Evolutionary conservation across 2,888 invertebrate genomes (phyloP).

Genomic region (Podabrus alpinus): DNA sequence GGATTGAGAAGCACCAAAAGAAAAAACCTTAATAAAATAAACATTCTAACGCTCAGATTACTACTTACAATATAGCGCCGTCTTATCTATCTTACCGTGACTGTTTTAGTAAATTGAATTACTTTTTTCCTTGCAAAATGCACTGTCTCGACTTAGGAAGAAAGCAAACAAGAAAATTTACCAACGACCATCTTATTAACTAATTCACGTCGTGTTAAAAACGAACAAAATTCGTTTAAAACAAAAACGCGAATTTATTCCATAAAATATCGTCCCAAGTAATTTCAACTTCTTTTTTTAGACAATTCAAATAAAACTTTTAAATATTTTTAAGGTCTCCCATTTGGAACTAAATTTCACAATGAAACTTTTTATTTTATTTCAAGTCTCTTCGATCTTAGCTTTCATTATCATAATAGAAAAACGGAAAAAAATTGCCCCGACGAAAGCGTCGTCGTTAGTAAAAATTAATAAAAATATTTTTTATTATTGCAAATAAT

Average conservation of each 20-base stretch:
- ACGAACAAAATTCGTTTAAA: not conserved
- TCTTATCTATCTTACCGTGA: constrained; percentile 27
- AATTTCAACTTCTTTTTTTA: not conserved
- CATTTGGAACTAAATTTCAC: not conserved
- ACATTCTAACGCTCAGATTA: constrained; percentile 30
- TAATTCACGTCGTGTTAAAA: not conserved
- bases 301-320: not conserved
- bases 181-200: not conserved
- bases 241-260: not conserved
- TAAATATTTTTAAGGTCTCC: not conserved
- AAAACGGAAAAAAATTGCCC: not conserved
- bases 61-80: constrained; percentile 27
- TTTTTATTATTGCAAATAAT: not conserved
- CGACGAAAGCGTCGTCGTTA: not conserved
- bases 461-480: not conserved
- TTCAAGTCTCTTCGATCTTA: not conserved
- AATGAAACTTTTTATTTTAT: not conserved
- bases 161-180: not conserved
- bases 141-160: not conserved
- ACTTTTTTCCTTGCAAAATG: constrained; percentile 12
- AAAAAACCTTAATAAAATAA: constrained; percentile 33
- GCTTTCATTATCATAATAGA: not conserved
- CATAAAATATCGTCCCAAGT: not conserved
- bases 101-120: constrained; percentile 27
- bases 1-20: constrained; percentile 27